phyloP scores from a whole-genome alignment of 2,113 vertebrate species.

The Ceratotherium simum region DNA sequence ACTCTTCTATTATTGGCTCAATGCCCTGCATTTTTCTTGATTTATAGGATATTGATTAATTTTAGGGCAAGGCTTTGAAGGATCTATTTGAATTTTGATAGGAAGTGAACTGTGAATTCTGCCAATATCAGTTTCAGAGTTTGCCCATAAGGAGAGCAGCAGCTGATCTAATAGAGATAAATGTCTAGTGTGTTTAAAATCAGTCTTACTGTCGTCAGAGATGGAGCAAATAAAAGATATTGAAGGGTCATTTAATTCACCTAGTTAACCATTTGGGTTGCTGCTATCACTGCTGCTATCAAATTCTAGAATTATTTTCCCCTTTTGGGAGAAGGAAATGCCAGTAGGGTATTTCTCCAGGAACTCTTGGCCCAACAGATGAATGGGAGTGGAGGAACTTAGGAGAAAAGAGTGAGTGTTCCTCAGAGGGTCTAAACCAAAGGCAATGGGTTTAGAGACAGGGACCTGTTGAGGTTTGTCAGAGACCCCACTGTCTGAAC shows the following conservation, averaged over 20 bases:
- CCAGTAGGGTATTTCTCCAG: background rate
- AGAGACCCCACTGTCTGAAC: background rate
- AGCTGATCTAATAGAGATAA: background rate
- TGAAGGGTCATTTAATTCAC: background rate
- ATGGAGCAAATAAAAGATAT: background rate
- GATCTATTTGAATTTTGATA: background rate
- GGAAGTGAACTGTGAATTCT: background rate
- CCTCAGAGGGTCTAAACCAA: background rate
- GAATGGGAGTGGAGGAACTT: background rate
- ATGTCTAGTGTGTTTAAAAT: background rate
- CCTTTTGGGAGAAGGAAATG: background rate
- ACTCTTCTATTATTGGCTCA: background rate
- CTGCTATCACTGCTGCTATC: background rate
- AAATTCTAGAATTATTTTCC: background rate
- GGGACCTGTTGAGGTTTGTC: background rate
- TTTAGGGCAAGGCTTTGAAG: background rate
- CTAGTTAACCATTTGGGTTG: background rate
- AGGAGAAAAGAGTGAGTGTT: background rate
- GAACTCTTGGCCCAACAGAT: background rate
- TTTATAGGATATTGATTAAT: background rate
- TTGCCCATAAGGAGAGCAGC: background rate
- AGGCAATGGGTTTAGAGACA: background rate
- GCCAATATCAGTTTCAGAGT: background rate
- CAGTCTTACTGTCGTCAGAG: too few relatives aligned
- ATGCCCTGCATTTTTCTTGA: background rate